Evolutionary conservation across 2,888 invertebrate genomes (phyloP), one percentile per base, ranked within the genome.

Genomic region (Exocentrus adspersus): DNA sequence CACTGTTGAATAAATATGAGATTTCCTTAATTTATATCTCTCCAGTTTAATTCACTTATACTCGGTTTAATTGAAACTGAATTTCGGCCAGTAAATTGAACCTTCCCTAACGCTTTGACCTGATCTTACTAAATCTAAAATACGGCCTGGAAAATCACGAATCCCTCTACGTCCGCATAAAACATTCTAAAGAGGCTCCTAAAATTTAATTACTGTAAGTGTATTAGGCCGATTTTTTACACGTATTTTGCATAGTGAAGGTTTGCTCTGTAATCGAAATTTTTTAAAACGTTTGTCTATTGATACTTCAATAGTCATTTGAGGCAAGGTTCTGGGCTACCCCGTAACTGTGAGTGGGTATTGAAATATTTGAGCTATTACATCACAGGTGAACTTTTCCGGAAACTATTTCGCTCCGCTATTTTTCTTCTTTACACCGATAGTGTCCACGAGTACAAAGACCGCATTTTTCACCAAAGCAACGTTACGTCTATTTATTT

Each of bases 21-120:
- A 45, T 57, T 46, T 57, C 56, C 56, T 57, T 57, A 57, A 57
- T 46, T 57, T 57, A 57, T 57, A 57, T 57, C 45, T 57, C 56
- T 46, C 28, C 24, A 57, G 24, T 46, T 57, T 46, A 57, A 57
- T 57, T 57, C 56, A 57, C 56, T 57, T 57, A 57, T 57, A 57
- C 56, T 46, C 56, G 20, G 45, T 57, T 57, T 57, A 57, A 57
- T 57, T 57, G 56, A 57, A 57, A 46, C 45, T 46, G 56, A 57
- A 45, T 45, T 57, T 57, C 46, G 46, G 56, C 20, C 56, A 46
- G 46, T 57, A 57, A 57, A 57, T 57, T 57, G 56, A 57, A 57
- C 56, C 46, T 45, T 57, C 56, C 46, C 46, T 46, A 57, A 57
- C 32, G 56, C 56, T 57, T 57, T 57, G 56, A 57, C 56, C 56